Evolutionary conservation across 2,888 invertebrate genomes (phyloP).

Genomic region (Thera britannica): DNA sequence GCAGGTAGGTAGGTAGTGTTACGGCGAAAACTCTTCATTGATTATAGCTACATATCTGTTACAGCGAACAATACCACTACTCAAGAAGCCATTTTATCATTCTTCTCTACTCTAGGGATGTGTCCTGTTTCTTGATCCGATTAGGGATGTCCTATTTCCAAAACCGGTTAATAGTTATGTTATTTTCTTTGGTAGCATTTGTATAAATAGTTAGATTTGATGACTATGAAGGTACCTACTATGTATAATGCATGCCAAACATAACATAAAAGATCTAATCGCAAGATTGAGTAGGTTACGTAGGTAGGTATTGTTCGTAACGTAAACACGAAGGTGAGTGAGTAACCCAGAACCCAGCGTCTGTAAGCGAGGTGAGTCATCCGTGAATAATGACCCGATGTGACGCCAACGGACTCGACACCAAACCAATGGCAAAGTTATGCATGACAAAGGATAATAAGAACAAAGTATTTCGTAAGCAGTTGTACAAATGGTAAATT

Average conservation of each 20-base stretch:
- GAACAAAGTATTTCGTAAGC: conserved; percentile 5
- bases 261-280: not conserved
- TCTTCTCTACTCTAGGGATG: too few relatives aligned
- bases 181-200: too few relatives aligned
- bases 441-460: not conserved
- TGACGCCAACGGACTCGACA: conserved; percentile 11
- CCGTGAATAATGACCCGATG: conserved; percentile 15
- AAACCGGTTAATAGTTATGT: too few relatives aligned
- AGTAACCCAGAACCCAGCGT: not conserved
- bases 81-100: too few relatives aligned
- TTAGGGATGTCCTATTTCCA: too few relatives aligned
- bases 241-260: not conserved
- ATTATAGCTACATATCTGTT: too few relatives aligned
- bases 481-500: conserved; percentile 11
- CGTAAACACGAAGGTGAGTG: conserved; percentile 1
- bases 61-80: too few relatives aligned
- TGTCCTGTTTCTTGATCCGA: too few relatives aligned
- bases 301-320: not conserved
- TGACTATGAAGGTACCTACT: not conserved
- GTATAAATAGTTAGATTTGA: not conserved
- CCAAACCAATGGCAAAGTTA: conserved; percentile 13
- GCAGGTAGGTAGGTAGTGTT: too few relatives aligned
- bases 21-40: too few relatives aligned
- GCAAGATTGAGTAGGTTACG: not conserved
- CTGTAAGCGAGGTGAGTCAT: conserved; percentile 8